Conservation (phyloP, 2,888 invertebrate species). For the Athalia cordata region DNA sequence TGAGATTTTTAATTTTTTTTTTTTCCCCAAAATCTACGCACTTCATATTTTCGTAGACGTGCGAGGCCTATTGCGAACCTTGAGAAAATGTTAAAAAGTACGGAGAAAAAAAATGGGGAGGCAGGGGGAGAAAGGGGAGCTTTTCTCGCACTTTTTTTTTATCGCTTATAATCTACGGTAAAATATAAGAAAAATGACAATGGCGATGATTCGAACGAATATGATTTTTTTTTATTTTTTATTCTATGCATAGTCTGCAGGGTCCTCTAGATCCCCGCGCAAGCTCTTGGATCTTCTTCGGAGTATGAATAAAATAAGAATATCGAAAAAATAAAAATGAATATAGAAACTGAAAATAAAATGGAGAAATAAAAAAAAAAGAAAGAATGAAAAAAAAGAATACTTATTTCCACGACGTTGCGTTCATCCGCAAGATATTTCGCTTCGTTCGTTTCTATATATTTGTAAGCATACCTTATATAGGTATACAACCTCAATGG, state of each 20-base stretch:
- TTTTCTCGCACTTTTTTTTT: slow-evolving; percentile 13
- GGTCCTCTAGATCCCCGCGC: not conserved
- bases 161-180: slow-evolving; percentile 29
- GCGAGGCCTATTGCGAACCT: no score
- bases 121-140: not conserved
- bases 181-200: slow-evolving; percentile 35
- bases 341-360: not conserved
- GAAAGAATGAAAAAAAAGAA: not conserved
- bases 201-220: slow-evolving; percentile 21
- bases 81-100: no score
- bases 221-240: not conserved
- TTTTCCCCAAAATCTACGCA: no score
- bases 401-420: slow-evolving; percentile 20
- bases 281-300: not conserved
- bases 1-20: no score
- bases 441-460: not conserved
- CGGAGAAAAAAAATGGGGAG: not conserved
- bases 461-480: not conserved
- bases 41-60: no score
- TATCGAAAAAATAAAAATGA: not conserved
- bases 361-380: not conserved
- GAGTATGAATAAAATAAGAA: not conserved
- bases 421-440: not conserved
- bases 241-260: not conserved
- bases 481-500: not conserved